phyloP scores from a whole-genome alignment of 53 echinoderm and acorn worm species.

The Astropecten irregularis region DNA sequence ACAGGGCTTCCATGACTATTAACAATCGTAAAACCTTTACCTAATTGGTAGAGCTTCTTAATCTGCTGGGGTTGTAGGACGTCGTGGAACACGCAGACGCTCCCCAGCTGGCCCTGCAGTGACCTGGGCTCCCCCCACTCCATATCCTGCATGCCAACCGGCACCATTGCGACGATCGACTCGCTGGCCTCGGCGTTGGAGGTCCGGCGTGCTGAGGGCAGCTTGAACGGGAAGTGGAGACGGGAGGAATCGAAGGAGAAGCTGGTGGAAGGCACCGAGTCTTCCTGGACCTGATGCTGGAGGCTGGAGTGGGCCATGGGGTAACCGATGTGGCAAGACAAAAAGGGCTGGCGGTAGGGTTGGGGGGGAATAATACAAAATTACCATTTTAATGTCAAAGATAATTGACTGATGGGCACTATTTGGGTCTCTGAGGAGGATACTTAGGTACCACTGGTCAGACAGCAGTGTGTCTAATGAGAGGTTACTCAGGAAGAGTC shows the following conservation, averaged over 20 bases:
- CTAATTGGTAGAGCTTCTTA: slow-evolving; percentile 82
- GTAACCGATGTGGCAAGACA: slow-evolving; percentile 77
- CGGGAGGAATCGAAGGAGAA: slow-evolving; percentile 35
- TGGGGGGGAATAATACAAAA: not conserved
- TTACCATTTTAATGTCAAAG: too few relatives aligned
- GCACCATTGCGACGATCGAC: slow-evolving; percentile 66
- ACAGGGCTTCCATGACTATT: too few relatives aligned
- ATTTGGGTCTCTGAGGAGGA: not conserved
- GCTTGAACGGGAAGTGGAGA: slow-evolving; percentile 50
- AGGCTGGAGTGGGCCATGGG: slow-evolving; percentile 48
- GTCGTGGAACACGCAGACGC: slow-evolving; percentile 95
- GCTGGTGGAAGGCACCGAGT: slow-evolving; percentile 20
- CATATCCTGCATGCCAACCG: slow-evolving; percentile 79
- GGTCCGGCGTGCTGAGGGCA: slow-evolving; percentile 28
- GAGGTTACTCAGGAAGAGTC: too few relatives aligned
- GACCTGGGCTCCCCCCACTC: slow-evolving; percentile 87
- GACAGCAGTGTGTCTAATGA: too few relatives aligned
- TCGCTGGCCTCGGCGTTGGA: slow-evolving; percentile 47
- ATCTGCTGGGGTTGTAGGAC: slow-evolving; percentile 79
- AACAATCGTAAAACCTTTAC: too few relatives aligned
- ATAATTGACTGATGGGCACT: not conserved
- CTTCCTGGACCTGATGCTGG: slow-evolving; percentile 42
- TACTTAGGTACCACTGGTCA: too few relatives aligned
- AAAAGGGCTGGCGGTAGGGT: slow-evolving; percentile 66
- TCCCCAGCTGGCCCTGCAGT: slow-evolving; percentile 94